Conservation (phyloP, 2,888 invertebrate genomes). For the Empis livida region DNA sequence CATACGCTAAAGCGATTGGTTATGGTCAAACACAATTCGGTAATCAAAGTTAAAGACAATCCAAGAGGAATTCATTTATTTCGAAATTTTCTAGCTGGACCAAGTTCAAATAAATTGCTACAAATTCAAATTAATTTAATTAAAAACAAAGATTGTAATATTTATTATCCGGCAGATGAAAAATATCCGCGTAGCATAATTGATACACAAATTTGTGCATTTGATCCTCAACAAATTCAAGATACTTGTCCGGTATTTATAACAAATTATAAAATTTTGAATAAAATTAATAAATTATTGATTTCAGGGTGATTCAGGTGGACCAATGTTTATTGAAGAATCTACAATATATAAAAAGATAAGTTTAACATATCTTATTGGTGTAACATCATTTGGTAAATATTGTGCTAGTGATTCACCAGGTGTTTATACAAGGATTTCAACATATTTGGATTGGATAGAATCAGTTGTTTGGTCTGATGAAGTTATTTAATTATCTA, state of each 20-base stretch:
- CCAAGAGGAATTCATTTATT: background rate
- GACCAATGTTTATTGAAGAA: constrained; percentile 7
- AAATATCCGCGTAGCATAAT: constrained; percentile 14
- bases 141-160: background rate
- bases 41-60: background rate
- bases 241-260: too few species aligned
- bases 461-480: constrained; percentile 14
- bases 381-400: constrained; percentile 19
- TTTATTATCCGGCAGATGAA: constrained; percentile 1
- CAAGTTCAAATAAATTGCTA: background rate
- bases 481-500: too few species aligned
- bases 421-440: constrained; percentile 19
- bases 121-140: background rate
- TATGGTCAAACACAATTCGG: constrained; percentile 4
- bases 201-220: too few species aligned
- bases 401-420: constrained; percentile 17
- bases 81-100: background rate
- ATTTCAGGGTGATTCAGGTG: constrained; percentile 16
- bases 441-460: constrained; percentile 20
- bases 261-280: too few species aligned
- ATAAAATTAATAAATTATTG: background rate
- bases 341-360: background rate
- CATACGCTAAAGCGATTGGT: constrained; percentile 9
- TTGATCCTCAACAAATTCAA: too few species aligned
- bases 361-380: constrained; percentile 12